Conservation (phyloP, 2,888 invertebrate species). For the Leptinotarsa juncta region DNA sequence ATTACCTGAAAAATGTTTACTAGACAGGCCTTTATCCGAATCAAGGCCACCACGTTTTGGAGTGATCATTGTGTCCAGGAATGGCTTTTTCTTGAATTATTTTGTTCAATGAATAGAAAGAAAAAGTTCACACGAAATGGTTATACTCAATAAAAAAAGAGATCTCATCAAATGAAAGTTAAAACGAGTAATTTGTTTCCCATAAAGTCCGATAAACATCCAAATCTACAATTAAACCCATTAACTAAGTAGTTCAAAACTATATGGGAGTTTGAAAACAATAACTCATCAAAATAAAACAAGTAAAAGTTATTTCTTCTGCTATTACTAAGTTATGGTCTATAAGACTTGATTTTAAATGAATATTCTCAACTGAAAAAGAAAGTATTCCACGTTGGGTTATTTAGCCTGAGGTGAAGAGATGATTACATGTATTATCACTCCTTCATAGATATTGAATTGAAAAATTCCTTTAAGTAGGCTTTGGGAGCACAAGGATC, state of each 20-base stretch:
- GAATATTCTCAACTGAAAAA: constrained; percentile 5
- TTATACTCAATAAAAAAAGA: background rate
- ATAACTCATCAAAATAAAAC: background rate
- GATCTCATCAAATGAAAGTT: background rate
- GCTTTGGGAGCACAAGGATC: constrained; percentile 1
- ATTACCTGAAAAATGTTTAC: too few relatives aligned
- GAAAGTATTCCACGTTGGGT: background rate
- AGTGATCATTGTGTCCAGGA: background rate
- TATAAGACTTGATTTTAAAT: constrained; percentile 1
- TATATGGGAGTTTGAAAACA: background rate
- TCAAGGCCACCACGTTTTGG: background rate
- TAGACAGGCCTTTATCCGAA: too few relatives aligned
- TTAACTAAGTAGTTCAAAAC: background rate
- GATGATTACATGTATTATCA: constrained; percentile 2
- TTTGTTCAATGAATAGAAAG: background rate
- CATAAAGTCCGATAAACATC: background rate
- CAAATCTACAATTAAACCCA: background rate
- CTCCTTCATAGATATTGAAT: background rate
- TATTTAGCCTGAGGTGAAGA: background rate
- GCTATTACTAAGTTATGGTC: background rate
- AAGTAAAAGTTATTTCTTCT: constrained; percentile 12
- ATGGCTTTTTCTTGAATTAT: background rate
- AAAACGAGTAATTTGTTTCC: constrained; percentile 1
- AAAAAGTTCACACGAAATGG: constrained; percentile 4
- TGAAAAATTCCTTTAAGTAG: constrained; percentile 7